Evolutionary conservation across 2,113 vertebrate genomes (phyloP).

Genomic region (Scolopax mira): DNA sequence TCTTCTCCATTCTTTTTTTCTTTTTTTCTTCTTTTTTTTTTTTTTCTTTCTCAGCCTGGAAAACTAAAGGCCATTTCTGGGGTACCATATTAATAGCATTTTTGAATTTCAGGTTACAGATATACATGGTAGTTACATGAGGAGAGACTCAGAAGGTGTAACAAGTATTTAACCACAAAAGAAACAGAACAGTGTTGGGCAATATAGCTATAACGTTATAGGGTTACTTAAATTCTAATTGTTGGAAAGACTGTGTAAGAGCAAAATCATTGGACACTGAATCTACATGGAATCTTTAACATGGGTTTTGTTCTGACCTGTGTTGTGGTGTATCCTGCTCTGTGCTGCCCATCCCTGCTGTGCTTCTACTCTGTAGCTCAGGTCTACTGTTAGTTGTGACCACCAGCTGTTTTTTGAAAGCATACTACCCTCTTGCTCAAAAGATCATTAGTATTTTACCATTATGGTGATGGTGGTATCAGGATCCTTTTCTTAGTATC

Average conservation of each 20-base stretch:
- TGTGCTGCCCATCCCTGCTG: background rate
- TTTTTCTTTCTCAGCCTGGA: background rate
- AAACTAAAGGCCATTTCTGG: background rate
- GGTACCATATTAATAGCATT: background rate
- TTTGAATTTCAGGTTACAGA: background rate
- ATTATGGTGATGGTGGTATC: background rate
- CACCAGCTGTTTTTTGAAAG: background rate
- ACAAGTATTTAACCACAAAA: background rate
- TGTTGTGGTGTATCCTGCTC: background rate
- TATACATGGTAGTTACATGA: background rate
- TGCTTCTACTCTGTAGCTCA: background rate
- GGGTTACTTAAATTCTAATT: background rate
- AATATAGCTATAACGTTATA: background rate
- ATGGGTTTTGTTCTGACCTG: background rate
- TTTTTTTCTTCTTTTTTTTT: too few species aligned
- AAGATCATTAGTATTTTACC: background rate
- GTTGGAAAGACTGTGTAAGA: background rate
- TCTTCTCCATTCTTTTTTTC: too few species aligned
- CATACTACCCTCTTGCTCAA: background rate
- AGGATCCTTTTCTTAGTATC: background rate
- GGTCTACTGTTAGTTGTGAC: background rate
- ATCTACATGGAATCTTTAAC: fast-evolving
- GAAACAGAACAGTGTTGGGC: background rate
- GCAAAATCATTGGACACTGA: background rate
- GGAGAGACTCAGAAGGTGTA: background rate